Base-by-base conservation (phyloP, 2,113 vertebrate genomes). In the Coracopsis vasa region DNA sequence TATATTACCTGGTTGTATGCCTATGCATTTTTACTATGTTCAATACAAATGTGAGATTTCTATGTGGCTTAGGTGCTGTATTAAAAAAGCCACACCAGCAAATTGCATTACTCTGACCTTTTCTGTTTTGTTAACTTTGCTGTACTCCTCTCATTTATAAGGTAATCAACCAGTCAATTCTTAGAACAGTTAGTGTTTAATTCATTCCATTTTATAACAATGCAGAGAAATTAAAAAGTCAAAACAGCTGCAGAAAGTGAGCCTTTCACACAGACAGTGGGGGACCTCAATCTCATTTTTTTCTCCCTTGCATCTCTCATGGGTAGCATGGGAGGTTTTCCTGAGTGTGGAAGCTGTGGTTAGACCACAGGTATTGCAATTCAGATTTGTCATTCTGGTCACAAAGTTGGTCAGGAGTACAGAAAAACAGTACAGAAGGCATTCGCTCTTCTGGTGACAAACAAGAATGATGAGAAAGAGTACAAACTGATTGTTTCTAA, bases 361-460 rank as follows among this genome's bases (percentile, higher is more conserved):
- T 78, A 83, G 45, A 90, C 42, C 37, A 47, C 64, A 73, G 45
- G 20, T 54, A 67, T 17, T 44, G 58, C 72, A 80, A 86, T 71
- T 64, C 29, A 54, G 0, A 58, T 78, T 86, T 66, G 50, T 71
- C 33, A 14, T 60, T 71, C 71, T 86, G 35, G 10, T 41, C 69
- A 84, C 41, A 50, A 39, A 62, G 31, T 50, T 61, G 58, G 56
- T 73, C 31, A 89, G 67, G 50, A 60, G n/a, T 3, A 48, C 39
- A 67, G 69, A 44, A 56, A 58, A 78, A 44, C 0, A 5, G 37
- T 39, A 41, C 16, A 65, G 53, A 25, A 84, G 44, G 35, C 51
- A 37, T 51, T 91, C 3, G 2, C 16, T 90, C 13, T 20, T 1
- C 0, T 0, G 0, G 44, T 3, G 2, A 42, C 13, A 9, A 88